Evolutionary conservation across 2,888 invertebrate genomes (phyloP).

Genomic region (Parascotia fuliginaria): DNA sequence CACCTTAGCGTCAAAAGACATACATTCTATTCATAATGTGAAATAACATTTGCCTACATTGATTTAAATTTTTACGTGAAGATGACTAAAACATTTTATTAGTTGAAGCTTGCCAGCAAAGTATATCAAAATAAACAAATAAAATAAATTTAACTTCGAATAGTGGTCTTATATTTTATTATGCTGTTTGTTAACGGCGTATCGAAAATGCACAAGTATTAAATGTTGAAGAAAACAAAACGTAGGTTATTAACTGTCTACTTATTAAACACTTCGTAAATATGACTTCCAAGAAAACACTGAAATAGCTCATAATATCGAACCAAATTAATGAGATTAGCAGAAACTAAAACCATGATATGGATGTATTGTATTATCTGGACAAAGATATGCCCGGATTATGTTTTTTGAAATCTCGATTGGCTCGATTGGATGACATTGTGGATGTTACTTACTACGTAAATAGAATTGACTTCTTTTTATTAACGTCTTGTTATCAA

Average conservation of each 20-base stretch:
- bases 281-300: conserved; percentile 34
- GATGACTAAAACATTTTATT: background rate
- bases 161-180: background rate
- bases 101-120: background rate
- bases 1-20: too few species aligned
- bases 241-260: conserved; percentile 14
- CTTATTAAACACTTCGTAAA: conserved; percentile 2
- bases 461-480: too few species aligned
- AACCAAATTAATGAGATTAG: background rate
- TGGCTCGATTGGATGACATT: too few species aligned
- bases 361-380: too few species aligned
- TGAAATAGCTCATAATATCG: conserved; percentile 29
- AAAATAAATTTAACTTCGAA: background rate
- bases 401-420: too few species aligned
- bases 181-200: background rate
- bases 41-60: background rate
- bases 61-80: conserved; percentile 7
- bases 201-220: background rate
- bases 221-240: background rate
- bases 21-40: too few species aligned
- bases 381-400: too few species aligned
- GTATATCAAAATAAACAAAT: background rate
- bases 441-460: too few species aligned
- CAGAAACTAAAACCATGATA: background rate
- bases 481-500: too few species aligned